Conservation (phyloP, 1,140 invertebrate species). For the Drosophila willistoni region DNA sequence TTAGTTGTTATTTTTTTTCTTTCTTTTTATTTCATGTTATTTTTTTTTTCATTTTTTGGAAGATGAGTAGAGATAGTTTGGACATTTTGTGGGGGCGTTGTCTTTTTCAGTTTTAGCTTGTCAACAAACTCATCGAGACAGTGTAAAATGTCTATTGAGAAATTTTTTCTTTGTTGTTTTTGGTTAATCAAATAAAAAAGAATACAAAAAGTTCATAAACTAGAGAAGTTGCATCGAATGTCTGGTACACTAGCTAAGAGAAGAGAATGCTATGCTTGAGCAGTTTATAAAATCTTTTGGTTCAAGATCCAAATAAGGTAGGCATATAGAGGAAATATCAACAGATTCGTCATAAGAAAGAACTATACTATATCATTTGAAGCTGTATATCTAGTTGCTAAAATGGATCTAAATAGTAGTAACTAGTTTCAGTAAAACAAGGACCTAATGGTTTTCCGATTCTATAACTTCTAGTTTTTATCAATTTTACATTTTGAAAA, state of each 20-base stretch:
- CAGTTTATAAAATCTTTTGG: too few species aligned
- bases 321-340: too few species aligned
- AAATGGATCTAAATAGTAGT: too few species aligned
- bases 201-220: background rate
- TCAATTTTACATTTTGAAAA: too few species aligned
- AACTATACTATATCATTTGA: too few species aligned
- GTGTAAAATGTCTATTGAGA: slow-evolving; percentile 41
- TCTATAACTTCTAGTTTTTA: too few species aligned
- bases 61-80: slow-evolving; percentile 30
- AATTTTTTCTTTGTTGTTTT: slow-evolving; percentile 29
- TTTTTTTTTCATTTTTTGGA: background rate
- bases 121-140: slow-evolving; percentile 50
- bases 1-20: background rate
- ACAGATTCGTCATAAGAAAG: too few species aligned
- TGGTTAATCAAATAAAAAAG: slow-evolving; percentile 12
- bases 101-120: slow-evolving; percentile 44
- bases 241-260: background rate
- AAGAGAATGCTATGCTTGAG: too few species aligned
- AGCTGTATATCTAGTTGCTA: too few species aligned
- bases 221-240: background rate
- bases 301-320: too few species aligned
- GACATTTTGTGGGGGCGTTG: slow-evolving; percentile 43
- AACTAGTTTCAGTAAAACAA: too few species aligned
- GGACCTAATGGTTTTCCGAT: too few species aligned
- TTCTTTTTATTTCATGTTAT: background rate